Base-by-base conservation (phyloP, 2,797 vertebrate species). In the Crax fasciolata region DNA sequence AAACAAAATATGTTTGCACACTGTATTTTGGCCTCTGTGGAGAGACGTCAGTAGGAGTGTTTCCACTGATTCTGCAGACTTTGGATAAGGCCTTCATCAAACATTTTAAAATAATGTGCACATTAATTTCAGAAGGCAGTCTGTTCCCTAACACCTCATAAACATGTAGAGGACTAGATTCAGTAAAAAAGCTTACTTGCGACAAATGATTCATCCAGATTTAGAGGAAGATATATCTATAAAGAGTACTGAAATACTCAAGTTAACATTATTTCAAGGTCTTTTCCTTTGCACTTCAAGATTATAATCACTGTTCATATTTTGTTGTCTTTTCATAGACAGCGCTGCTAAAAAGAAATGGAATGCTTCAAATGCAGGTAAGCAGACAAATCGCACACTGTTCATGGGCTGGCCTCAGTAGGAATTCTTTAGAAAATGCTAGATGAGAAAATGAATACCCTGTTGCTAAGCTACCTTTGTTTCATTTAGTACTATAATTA, bases 401-500 rank as follows among this genome's bases (percentile, higher is more conserved):
- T 63, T 92, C 58, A 32, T 39, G 41, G 43, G 27, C 27, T 75
- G 58, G 39, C 55, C 59, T 84, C 79, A 52, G 59, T 39, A 86
- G 80, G 57, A 88, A 88, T 78, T 86, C 79, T 96, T 95, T 39
- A 63, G 89, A 95, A 95, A 94, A 88, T 38, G 35, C 27, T 79
- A 43, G 55, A 86, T 71, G 59, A 91, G 87, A 73, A 96, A 90
- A 90, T 44, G 24, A 97, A 86, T 81, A 82, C 17, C 73, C 54
- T 81, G 92, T 96, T 96, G 87, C 96, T 94, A 94, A 94, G 94
- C 41, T 96, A 96, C 94, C 71, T 96, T 97, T 96, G 89, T 94
- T 93, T 95, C 87, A 94, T 90, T 96, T 96, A 90, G 44, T 67
- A 48, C 41, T 27, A 15, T 91, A 96, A 96, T 91, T 93, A 94